Conservation (phyloP, 2,888 invertebrate species). For the Tenthredo distinguenda region DNA sequence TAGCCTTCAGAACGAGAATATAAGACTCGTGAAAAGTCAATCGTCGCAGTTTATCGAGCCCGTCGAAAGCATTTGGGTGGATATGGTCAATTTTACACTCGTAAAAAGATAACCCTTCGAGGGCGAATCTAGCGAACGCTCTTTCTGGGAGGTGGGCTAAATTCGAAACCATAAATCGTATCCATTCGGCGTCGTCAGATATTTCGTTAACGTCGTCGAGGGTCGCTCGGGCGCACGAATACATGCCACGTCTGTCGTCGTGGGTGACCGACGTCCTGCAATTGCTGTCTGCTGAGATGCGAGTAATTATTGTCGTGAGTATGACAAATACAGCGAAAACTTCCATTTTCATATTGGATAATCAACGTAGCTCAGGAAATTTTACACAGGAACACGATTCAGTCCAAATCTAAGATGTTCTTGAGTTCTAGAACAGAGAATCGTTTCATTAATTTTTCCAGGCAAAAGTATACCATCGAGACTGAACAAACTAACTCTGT, state of each 20-base stretch:
- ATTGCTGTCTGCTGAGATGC: slow-evolving; percentile 31
- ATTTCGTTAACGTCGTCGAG: slow-evolving; percentile 65
- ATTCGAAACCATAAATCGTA: slow-evolving; percentile 69
- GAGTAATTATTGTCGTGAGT: background rate
- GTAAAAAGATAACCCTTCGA: slow-evolving; percentile 66
- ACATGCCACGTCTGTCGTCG: slow-evolving; percentile 63
- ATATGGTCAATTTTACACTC: slow-evolving; percentile 65
- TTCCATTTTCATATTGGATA: background rate
- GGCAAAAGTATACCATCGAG: too few species aligned
- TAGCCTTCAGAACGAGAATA: slow-evolving; percentile 60
- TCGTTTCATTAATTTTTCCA: background rate
- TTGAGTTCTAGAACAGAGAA: background rate
- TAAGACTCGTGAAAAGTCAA: slow-evolving; percentile 66
- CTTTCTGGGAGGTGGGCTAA: slow-evolving; percentile 62
- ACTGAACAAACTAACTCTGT: too few species aligned
- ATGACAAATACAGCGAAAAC: background rate
- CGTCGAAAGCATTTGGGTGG: slow-evolving; percentile 63
- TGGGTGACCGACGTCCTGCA: slow-evolving; percentile 64
- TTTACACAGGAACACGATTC: background rate
- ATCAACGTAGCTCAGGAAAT: background rate
- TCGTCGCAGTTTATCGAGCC: slow-evolving; percentile 64
- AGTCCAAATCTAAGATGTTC: slow-evolving; percentile 14
- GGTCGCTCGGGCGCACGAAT: slow-evolving; percentile 67
- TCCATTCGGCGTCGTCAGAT: slow-evolving; percentile 67
- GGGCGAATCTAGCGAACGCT: slow-evolving; percentile 65